A percentile compares a stretch with the other conserved stretches of the same genome.
phyloP scores from a whole-genome alignment of 92 coral and sea anemone species.

The Porites cylindrica region DNA sequence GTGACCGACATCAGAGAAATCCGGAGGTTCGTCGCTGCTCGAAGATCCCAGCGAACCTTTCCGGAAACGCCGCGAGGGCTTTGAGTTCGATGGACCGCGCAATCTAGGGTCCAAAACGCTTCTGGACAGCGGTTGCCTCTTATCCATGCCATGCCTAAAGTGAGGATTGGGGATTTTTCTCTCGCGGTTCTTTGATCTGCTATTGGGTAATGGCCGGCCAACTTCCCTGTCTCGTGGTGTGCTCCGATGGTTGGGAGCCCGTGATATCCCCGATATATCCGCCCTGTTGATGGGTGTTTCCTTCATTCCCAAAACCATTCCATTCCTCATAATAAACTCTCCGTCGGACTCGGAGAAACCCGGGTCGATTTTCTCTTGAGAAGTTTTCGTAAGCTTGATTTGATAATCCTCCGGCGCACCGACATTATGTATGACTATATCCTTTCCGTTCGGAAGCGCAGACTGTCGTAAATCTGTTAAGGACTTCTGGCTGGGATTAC shows the following conservation, averaged over 20 bases:
- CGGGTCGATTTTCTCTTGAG: conserved; percentile 90
- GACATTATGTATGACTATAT: conserved; percentile 86
- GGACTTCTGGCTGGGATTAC: conserved; percentile 88
- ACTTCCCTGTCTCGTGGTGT: conserved; percentile 55
- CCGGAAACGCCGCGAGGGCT: conserved; percentile 71
- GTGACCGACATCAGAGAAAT: conserved; percentile 80
- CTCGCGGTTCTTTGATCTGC: conserved; percentile 54
- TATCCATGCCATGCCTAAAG: conserved; percentile 63
- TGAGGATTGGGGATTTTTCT: conserved; percentile 64
- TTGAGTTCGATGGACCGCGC: conserved; percentile 53
- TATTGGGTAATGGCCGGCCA: conserved; percentile 34
- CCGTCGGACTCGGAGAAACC: conserved; percentile 99
- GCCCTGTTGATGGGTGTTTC: conserved; percentile 4
- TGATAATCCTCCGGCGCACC: conserved; percentile 94
- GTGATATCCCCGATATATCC: conserved; percentile 17
- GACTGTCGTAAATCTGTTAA: conserved; percentile 60
- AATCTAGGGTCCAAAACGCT: conserved; percentile 78
- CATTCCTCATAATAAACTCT: conserved; percentile 84
- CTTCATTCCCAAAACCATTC: background rate
- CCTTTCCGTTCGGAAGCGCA: conserved; percentile 70
- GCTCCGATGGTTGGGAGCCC: conserved; percentile 42
- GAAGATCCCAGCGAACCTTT: conserved; percentile 81
- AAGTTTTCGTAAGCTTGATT: conserved; percentile 77
- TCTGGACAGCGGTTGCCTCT: conserved; percentile 72
- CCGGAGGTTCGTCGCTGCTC: conserved; percentile 89